Evolutionary conservation across 2,113 vertebrate species (phyloP), one percentile per base, ranked within the genome.

Genomic region (Megaceryle maxima): DNA sequence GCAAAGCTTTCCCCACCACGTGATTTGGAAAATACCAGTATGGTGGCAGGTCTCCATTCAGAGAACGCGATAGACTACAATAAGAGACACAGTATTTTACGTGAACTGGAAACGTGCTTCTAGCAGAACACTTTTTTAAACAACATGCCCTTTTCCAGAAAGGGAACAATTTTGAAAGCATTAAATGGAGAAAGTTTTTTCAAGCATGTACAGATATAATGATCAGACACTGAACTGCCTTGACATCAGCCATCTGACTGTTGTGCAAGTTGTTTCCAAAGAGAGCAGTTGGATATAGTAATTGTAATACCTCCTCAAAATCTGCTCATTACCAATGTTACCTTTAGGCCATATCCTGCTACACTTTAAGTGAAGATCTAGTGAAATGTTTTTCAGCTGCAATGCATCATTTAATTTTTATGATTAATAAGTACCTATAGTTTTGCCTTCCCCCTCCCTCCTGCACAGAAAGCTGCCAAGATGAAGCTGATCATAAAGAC

Each of bases 91-190:
- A 13, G 59, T 19, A 50, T 70, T 92, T 73, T 53, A 85, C 9
- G 19, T n/a, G 29, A 39, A 50, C 69, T 84, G 78, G 60, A 76
- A 92, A 68, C 0, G 1, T 33, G 86, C 41, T 90, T 83, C 83
- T n/a, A 92, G 82, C 59, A 51, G 76, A 84, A 79, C 62, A 76
- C 37, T n/a, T 48, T 75, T 84, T 90, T 57, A 90, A 87, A 95
- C 41, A 84, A 60, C 5, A 16, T 2, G 29, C 21, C 50, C 46
- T 69, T 43, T 92, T 91, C 66, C 81, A 91, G 89, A 95, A 91
- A 24, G 13, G 26, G 18, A 77, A 62, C 13, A 19, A 19, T n/a
- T 80, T 16, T 55, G 60, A 88, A 91, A 91, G 74, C 46, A 72
- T 53, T 55, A 73, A 73, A 59, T 55, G 6, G 44, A 87, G 3